A percentile compares a stretch with the other conserved stretches of the same genome.
These are phyloP conservation scores for Salarias fasciatus DNA, from an alignment of 2,797 vertebrate species.

Conservation along the genomic window DNA sequence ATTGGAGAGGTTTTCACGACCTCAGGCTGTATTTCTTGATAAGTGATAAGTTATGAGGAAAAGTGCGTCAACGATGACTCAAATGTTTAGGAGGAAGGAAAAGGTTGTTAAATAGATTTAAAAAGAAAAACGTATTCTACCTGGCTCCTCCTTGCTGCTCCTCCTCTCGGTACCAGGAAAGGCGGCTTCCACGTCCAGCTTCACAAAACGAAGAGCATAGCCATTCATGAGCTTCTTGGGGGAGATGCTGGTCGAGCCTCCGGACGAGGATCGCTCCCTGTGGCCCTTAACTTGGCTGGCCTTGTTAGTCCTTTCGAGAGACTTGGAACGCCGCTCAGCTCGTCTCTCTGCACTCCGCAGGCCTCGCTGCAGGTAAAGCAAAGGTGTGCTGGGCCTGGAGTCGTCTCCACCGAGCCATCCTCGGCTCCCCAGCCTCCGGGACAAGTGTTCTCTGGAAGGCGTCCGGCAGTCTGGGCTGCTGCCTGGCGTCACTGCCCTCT, in stretches of 20 bases:
- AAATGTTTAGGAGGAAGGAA: background rate
- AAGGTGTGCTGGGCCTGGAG: constrained; percentile 68
- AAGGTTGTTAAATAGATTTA: no score
- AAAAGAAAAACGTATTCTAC: constrained; percentile 51
- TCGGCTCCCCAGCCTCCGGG: constrained; percentile 65
- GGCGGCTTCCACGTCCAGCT: constrained; percentile 76
- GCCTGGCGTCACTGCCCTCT: constrained; percentile 56
- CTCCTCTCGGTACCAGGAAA: constrained; percentile 72
- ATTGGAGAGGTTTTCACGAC: constrained; percentile 56
- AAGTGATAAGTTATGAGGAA: constrained; percentile 29
- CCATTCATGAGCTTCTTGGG: constrained; percentile 84
- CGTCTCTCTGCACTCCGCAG: constrained; percentile 64
- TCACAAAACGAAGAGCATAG: constrained; percentile 77
- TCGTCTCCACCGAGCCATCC: constrained; percentile 74
- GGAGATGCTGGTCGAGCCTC: constrained; percentile 70
- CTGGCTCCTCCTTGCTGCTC: constrained; percentile 80
- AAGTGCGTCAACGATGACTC: constrained; percentile 15
- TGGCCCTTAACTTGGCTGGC: constrained; percentile 77
- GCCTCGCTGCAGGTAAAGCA: constrained; percentile 74
- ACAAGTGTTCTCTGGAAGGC: constrained; percentile 65
- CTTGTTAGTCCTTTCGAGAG: constrained; percentile 84
- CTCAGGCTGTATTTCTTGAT: constrained; percentile 52
- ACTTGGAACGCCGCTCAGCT: constrained; percentile 82
- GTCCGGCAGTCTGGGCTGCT: constrained; percentile 63
- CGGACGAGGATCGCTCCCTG: constrained; percentile 78